Conservation (phyloP, 2,888 invertebrate species). For the Leistus spinibarbis region DNA sequence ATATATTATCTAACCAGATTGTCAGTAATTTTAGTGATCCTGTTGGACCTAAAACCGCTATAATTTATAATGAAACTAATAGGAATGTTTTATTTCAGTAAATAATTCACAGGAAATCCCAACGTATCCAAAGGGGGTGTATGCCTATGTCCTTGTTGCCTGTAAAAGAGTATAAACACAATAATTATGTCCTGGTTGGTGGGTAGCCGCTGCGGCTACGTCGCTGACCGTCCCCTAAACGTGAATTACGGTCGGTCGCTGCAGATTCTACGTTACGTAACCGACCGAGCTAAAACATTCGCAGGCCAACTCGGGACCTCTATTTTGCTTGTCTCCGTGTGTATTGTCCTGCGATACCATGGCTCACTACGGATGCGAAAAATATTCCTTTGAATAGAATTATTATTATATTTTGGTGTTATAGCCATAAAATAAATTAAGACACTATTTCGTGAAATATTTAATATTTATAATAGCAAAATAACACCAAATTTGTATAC, state of each 20-base stretch:
- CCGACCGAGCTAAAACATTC: background rate
- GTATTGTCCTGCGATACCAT: too few species aligned
- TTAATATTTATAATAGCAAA: too few species aligned
- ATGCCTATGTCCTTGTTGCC: background rate
- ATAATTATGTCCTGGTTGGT: slow-evolving; percentile 37
- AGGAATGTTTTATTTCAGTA: background rate
- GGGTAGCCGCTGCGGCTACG: background rate
- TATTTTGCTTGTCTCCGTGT: too few species aligned
- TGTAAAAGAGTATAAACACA: slow-evolving; percentile 29
- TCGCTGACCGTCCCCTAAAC: slow-evolving; percentile 24
- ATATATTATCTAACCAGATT: too few species aligned
- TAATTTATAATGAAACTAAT: background rate
- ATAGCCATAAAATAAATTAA: too few species aligned
- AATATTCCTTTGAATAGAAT: too few species aligned
- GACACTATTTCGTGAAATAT: too few species aligned
- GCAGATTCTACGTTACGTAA: slow-evolving; percentile 10
- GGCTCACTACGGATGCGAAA: too few species aligned
- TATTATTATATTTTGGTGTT: too few species aligned
- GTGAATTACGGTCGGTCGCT: slow-evolving; percentile 27
- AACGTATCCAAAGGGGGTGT: background rate
- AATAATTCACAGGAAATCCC: background rate
- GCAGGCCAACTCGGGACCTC: background rate
- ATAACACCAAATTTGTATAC: too few species aligned
- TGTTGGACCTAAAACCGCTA: background rate
- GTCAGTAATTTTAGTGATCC: background rate